These are phyloP conservation scores for Procavia capensis DNA, from an alignment of 2,113 vertebrate species.

Conservation along the genomic window DNA sequence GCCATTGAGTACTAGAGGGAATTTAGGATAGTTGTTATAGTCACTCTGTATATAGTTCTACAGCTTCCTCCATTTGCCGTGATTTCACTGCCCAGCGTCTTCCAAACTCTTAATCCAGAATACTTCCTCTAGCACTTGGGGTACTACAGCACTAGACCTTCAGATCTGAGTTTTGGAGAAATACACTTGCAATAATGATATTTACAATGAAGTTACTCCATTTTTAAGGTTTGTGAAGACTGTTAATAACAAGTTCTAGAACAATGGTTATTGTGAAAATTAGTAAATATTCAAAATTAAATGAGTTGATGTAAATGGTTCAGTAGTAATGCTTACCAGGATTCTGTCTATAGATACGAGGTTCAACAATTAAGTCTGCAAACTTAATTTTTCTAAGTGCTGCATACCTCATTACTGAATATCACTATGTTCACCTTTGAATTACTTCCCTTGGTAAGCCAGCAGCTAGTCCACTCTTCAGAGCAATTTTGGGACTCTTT, in stretches of 20 bases:
- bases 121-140: background rate
- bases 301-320: background rate
- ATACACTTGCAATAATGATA: conserved; percentile 54
- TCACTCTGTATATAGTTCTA: background rate
- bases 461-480: too few relatives aligned
- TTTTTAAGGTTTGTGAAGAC: conserved; percentile 45
- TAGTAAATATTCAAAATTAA: conserved; percentile 55
- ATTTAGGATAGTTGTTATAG: conserved; percentile 14
- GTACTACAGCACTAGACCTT: background rate
- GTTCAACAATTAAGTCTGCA: too few relatives aligned
- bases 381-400: too few relatives aligned
- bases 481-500: too few relatives aligned
- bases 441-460: too few relatives aligned
- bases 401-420: too few relatives aligned
- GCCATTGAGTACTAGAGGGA: background rate
- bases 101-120: background rate
- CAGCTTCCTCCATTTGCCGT: background rate
- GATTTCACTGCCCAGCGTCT: background rate
- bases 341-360: background rate
- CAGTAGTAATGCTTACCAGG: conserved; percentile 37
- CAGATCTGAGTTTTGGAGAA: background rate
- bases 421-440: too few relatives aligned
- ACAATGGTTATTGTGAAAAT: conserved; percentile 48
- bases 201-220: background rate
- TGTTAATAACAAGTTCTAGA: conserved; percentile 39